Evolutionary conservation across 2,113 vertebrate species (phyloP).

Genomic region (Neoarius graeffei): DNA sequence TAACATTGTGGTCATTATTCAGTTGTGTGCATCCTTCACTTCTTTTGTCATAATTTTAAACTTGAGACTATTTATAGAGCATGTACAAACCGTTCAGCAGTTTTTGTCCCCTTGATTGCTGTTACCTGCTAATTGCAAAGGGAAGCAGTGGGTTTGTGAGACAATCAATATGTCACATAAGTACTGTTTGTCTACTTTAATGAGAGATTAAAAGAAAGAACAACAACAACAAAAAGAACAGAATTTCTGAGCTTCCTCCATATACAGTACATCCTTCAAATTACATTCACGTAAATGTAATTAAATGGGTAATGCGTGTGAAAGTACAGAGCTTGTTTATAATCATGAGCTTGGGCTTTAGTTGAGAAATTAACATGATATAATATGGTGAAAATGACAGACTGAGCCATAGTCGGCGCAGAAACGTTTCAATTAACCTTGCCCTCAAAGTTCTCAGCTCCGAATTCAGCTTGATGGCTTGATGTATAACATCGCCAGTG

Average conservation of each 20-base stretch:
- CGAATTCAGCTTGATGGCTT: constrained; percentile 26
- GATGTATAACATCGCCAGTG: constrained; percentile 5
- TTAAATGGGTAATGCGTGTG: constrained; percentile 10
- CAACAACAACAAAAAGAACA: constrained; percentile 16
- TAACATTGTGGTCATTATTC: neutral
- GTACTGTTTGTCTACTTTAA: constrained; percentile 9
- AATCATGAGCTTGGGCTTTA: constrained; percentile 1
- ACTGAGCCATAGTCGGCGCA: constrained; percentile 16
- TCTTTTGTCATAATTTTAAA: neutral
- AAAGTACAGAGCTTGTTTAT: constrained; percentile 10
- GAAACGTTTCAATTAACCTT: constrained; percentile 44
- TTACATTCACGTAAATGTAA: constrained; percentile 7
- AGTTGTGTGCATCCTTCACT: too few relatives aligned
- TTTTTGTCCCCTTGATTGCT: neutral
- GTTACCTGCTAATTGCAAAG: constrained; percentile 25
- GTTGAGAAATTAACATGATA: constrained; percentile 28
- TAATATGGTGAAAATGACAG: constrained; percentile 36
- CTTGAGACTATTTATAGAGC: neutral
- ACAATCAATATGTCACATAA: constrained; percentile 1
- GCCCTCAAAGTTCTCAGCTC: constrained; percentile 21
- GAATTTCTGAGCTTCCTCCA: neutral
- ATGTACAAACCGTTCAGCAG: neutral
- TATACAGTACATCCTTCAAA: neutral
- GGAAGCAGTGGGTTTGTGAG: neutral
- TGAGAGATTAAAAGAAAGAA: constrained; percentile 5